phyloP scores from a whole-genome alignment of 2,797 vertebrate species.

The Sebastes matsubarae region DNA sequence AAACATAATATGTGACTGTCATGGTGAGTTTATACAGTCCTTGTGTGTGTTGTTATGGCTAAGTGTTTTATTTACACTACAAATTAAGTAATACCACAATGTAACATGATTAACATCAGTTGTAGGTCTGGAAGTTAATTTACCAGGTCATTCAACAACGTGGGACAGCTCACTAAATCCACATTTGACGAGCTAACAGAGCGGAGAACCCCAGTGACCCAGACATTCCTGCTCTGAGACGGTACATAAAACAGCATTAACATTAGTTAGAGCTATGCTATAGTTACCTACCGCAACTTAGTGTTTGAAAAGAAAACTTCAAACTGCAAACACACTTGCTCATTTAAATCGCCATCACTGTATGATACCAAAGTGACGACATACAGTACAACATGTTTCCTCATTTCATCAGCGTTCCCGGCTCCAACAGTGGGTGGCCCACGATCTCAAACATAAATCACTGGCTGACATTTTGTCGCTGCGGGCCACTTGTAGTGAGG shows the following conservation, averaged over 20 bases:
- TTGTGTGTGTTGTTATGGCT: background rate
- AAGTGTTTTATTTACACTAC: background rate
- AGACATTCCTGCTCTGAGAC: constrained; percentile 25
- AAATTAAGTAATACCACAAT: background rate
- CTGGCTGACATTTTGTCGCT: constrained; percentile 12
- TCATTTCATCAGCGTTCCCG: background rate
- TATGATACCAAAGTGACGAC: background rate
- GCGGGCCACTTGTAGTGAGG: constrained; percentile 12
- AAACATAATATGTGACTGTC: background rate
- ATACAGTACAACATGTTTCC: background rate
- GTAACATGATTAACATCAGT: background rate
- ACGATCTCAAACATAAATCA: constrained; percentile 24
- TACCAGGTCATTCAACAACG: background rate
- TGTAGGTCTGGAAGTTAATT: constrained; percentile 1
- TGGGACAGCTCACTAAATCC: background rate
- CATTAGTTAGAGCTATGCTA: background rate
- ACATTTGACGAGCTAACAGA: background rate
- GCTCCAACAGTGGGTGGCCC: constrained; percentile 12
- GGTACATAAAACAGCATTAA: constrained; percentile 11
- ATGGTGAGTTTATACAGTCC: background rate
- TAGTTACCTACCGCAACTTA: background rate
- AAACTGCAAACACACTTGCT: background rate
- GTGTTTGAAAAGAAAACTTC: background rate
- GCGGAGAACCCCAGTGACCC: constrained; percentile 1
- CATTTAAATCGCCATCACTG: background rate